These are phyloP conservation scores for Halyomorpha halys DNA, from an alignment of 1,140 invertebrate genomes.

Conservation along the genomic window DNA sequence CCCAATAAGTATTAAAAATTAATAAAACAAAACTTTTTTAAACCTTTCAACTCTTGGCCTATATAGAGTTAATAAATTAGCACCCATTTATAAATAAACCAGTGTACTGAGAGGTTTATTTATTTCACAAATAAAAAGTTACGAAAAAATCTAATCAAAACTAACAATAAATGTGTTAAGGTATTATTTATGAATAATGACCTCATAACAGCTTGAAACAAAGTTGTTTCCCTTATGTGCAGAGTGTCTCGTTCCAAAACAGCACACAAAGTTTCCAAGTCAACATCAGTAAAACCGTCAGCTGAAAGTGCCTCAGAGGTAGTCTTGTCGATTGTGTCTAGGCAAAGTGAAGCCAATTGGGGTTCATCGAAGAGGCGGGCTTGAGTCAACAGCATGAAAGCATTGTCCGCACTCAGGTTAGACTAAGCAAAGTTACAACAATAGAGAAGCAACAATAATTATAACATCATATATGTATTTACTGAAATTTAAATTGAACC, in stretches of 20 bases:
- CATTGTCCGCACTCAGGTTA: conserved; percentile 71
- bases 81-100: too few relatives aligned
- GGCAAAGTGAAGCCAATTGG: conserved; percentile 62
- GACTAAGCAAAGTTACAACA: conserved; percentile 30
- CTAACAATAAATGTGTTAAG: not conserved
- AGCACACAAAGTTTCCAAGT: conserved; percentile 66
- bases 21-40: too few relatives aligned
- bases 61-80: too few relatives aligned
- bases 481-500: conserved; percentile 28
- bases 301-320: conserved; percentile 69
- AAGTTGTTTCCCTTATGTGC: conserved; percentile 65
- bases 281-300: conserved; percentile 81
- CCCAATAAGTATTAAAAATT: too few relatives aligned
- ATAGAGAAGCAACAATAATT: not conserved
- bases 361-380: conserved; percentile 75
- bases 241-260: conserved; percentile 76
- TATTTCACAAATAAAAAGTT: too few relatives aligned
- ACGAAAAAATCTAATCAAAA: too few relatives aligned
- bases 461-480: not conserved
- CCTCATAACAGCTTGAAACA: conserved; percentile 61
- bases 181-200: conserved; percentile 26
- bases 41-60: too few relatives aligned
- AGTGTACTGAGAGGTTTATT: too few relatives aligned
- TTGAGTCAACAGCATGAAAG: conserved; percentile 70
- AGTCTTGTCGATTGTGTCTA: conserved; percentile 79